Base-by-base conservation (phyloP, 1,140 invertebrate species). In the Sarcophaga bullata region DNA sequence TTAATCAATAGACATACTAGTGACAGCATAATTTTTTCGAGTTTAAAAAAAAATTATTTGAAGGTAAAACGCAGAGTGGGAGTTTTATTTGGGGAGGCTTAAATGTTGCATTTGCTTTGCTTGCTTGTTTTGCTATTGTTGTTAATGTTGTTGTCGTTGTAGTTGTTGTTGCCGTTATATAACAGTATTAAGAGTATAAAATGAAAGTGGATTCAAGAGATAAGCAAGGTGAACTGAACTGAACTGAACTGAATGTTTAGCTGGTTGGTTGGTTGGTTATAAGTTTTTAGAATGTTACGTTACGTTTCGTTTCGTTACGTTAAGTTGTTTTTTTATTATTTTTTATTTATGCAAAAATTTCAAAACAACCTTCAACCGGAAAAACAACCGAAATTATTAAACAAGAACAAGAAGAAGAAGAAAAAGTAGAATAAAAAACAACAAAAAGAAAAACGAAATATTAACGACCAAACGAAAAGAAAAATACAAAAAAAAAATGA, bases 41-140 rank as follows among this genome's bases (percentile, higher is more conserved):
- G 62, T 68, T n/a, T 68, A 68, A 68, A 37, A 37, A 37, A 1
- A 37, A 68, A 68, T 17, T 68, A 68, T 68, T 17, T 68, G 62
- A 68, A 68, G 62, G 62, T 68, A 19, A 68, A 19, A 19, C 17
- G n/a, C 25, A 19, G 62, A 68, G 62, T 68, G 62, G 62, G 62
- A 68, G 62, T 68, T 68, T 19, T 58, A 58, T 13, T 68, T 68
- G 17, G 62, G 62, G 62, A 68, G 62, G 62, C 62, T 68, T 68
- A 68, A 37, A 68, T 68, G 9, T 58, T 19, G 62, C 62, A 68
- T 25, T 58, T 13, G 25, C 25, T 37, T 37, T 37, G 25, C 25
- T 37, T 37, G 25, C 25, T 37, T 37, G 25, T 37, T 37, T n/a
- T 37, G 25, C 4, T 37, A 37, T 37, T 37, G 25, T 37, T 37